Percentiles rank a stretch among this genome's conserved stretches.
phyloP scores from a whole-genome alignment of 2,797 vertebrate genomes.

The Tapera naevia region DNA sequence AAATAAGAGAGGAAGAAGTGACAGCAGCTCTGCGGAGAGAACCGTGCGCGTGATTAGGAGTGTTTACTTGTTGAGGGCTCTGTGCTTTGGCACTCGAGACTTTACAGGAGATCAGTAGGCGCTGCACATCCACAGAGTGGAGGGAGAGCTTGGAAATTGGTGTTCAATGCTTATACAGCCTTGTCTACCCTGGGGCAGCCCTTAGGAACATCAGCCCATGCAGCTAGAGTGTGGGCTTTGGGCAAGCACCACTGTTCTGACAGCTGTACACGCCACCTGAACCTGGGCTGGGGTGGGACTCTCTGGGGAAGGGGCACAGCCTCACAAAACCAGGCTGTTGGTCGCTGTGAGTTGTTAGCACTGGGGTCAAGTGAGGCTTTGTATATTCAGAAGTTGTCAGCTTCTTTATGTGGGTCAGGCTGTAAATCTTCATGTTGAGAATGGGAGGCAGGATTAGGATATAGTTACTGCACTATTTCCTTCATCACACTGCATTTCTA shows the following conservation, averaged over 20 bases:
- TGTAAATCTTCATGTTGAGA: not conserved
- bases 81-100: fast-evolving
- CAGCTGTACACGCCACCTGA: fast-evolving
- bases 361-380: not conserved
- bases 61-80: not conserved
- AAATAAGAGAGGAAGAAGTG: not conserved
- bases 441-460: not conserved
- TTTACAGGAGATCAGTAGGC: not conserved
- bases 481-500: not conserved
- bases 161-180: not conserved
- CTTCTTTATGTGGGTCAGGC: not conserved
- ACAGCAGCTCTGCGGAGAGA: not conserved
- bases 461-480: not conserved
- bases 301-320: fast-evolving
- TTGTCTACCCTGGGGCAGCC: not conserved
- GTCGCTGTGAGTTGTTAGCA: not conserved
- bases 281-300: not conserved
- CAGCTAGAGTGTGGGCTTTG: not conserved
- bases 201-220: not conserved
- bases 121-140: not conserved
- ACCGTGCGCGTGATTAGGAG: fast-evolving
- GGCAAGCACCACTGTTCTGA: not conserved
- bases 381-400: not conserved
- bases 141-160: not conserved
- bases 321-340: not conserved